These are phyloP conservation scores for Enhydra lutris DNA, from an alignment of 2,113 vertebrate genomes.

Conservation along the genomic window DNA sequence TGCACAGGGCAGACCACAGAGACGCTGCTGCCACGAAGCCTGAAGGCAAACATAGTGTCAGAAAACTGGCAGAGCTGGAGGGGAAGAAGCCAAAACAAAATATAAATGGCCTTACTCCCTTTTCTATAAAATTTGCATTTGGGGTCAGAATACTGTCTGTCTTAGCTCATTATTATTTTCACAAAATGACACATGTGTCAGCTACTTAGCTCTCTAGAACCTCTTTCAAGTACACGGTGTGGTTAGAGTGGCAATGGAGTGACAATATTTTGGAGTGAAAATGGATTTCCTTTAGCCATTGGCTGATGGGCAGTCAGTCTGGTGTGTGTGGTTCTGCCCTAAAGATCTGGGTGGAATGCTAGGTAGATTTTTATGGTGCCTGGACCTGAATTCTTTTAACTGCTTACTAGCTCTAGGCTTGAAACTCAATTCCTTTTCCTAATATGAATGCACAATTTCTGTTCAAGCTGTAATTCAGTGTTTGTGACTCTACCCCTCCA, in stretches of 20 bases:
- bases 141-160: neutral
- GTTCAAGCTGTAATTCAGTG: neutral
- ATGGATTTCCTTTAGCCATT: neutral
- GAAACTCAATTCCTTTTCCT: constrained; percentile 5
- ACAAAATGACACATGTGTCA: neutral
- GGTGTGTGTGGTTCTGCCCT: neutral
- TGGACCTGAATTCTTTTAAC: neutral
- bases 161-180: neutral
- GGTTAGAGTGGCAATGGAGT: neutral
- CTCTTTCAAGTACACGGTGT: neutral
- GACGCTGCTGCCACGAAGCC: neutral
- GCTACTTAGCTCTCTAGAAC: neutral
- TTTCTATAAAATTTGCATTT: neutral
- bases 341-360: neutral
- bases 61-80: neutral
- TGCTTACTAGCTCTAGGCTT: neutral
- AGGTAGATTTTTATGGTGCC: neutral
- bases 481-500: neutral
- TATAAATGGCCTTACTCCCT: neutral
- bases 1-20: neutral
- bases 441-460: neutral
- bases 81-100: neutral
- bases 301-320: neutral
- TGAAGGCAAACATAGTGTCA: neutral
- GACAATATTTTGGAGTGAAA: neutral